These are phyloP conservation scores for Lipotes vexillifer DNA, from an alignment of 2,113 vertebrate species.

Conservation along the genomic window DNA sequence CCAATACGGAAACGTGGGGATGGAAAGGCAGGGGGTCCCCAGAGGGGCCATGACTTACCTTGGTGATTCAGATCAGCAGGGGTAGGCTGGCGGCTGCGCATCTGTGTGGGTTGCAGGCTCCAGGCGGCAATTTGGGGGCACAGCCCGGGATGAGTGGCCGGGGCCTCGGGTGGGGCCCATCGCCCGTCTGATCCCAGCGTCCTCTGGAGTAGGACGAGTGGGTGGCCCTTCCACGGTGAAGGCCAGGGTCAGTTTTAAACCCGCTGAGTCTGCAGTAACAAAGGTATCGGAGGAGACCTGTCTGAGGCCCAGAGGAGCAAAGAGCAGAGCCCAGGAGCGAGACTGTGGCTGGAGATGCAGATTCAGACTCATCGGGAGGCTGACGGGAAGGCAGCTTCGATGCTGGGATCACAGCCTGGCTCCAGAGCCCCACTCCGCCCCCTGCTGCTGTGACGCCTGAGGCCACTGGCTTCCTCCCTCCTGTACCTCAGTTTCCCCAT, in stretches of 20 bases:
- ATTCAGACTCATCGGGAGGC: rapidly evolving
- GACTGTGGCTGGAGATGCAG: background rate
- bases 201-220: background rate
- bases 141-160: background rate
- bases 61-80: background rate
- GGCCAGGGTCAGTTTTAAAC: background rate
- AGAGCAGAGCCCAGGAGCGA: background rate
- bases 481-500: background rate
- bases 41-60: rapidly evolving
- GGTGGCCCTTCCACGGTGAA: background rate
- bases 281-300: background rate
- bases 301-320: background rate
- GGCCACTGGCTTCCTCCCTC: background rate
- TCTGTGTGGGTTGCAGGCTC: background rate
- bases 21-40: no score
- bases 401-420: background rate
- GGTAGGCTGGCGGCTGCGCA: rapidly evolving
- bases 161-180: background rate
- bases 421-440: background rate
- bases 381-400: background rate
- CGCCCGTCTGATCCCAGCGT: background rate
- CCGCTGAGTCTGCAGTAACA: rapidly evolving
- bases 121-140: background rate
- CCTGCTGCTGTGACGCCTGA: rapidly evolving
- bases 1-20: background rate